Evolutionary conservation across 2,113 vertebrate genomes (phyloP), one percentile per base, ranked within the genome.

Genomic region (Puffinus mauretanicus): DNA sequence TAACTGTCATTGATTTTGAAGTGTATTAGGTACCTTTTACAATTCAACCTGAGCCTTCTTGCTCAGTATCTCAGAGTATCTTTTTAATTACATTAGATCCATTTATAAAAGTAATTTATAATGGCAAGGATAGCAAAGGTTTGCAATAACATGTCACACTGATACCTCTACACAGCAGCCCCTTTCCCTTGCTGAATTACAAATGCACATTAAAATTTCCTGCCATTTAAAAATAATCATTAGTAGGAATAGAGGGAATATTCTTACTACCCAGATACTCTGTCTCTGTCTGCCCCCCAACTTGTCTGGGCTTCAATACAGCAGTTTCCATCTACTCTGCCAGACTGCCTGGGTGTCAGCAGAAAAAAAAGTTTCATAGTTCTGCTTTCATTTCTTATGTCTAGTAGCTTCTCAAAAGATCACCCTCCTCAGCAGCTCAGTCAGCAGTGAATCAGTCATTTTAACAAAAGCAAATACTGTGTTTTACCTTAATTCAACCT

Each of bases 161-260:
- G 36, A 69, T 88, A 83, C 60, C 18, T 86, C 69, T 52, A 61
- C 57, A 36, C 44, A 86, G 66, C 57, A 87, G n/a, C 25, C 36
- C 30, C 58, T 73, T 93, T 93, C 88, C 78, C 77, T 87, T 87
- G 81, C 49, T 89, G 86, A 88, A 91, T 94, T 94, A 95, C 78
- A 91, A 97, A 87, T 55, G 42, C 46, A 82, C 55, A 81, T 73
- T 77, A 95, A 95, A 83, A 86, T 94, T 95, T 97, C 96, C 86
- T 90, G 80, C 72, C 65, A 95, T 93, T 96, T 96, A 93, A 97
- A 94, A 94, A 96, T 71, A 95, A 80, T 91, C 82, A 77, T 96
- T 90, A 96, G 29, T 25, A 88, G 65, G 52, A 95, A 83, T 36
- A 86, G 42, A 80, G 49, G 47, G 32, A 77, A 84, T 52, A 82